Evolutionary conservation across 2,113 vertebrate genomes (phyloP).

Genomic region (Datnioides undecimradiatus): DNA sequence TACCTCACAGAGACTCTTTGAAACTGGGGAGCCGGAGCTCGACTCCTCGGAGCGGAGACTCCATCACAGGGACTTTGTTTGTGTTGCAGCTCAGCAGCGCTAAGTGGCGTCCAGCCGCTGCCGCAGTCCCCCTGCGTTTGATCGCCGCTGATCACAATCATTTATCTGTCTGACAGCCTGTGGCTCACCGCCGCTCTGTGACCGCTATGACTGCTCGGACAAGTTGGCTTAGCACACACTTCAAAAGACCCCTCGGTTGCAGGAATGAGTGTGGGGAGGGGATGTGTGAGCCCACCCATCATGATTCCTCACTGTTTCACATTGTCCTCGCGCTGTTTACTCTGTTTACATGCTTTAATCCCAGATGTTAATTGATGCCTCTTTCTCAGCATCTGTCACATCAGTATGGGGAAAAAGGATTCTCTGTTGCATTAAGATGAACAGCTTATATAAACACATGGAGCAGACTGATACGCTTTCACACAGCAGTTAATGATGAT

Average conservation of each 20-base stretch:
- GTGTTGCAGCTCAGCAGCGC: neutral
- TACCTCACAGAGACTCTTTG: neutral
- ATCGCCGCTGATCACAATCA: slow-evolving; percentile 20
- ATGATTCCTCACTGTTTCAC: neutral
- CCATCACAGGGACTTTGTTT: neutral
- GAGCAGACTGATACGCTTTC: neutral
- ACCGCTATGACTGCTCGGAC: neutral
- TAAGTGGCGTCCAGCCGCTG: neutral
- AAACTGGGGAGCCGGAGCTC: neutral
- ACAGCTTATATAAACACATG: neutral
- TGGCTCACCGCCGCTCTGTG: slow-evolving; percentile 9
- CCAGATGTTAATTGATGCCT: too few species aligned
- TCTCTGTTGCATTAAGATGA: neutral
- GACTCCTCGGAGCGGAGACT: neutral
- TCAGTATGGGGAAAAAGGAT: neutral
- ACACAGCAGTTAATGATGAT: neutral
- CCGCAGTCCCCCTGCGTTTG: slow-evolving; percentile 12
- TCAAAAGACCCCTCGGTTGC: neutral
- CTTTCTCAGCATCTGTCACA: neutral
- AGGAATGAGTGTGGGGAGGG: neutral
- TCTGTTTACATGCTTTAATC: neutral
- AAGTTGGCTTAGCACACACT: neutral
- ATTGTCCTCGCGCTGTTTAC: neutral
- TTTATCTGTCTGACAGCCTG: slow-evolving; percentile 18
- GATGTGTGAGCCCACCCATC: neutral